phyloP scores from a whole-genome alignment of 2,797 vertebrate species.

The Limosa lapponica region DNA sequence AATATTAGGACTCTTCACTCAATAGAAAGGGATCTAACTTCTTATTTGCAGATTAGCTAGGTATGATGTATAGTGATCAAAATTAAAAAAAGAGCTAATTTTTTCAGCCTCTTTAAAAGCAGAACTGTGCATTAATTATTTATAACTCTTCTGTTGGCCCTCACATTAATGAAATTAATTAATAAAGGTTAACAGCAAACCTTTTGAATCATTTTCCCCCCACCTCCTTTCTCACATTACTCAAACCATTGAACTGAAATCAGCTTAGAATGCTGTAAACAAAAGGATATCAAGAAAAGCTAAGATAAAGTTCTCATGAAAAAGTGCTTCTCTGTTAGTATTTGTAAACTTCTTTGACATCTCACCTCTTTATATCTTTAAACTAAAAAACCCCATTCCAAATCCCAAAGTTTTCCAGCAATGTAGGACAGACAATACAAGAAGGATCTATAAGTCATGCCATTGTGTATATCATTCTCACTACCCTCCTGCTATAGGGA shows the following conservation, averaged over 20 bases:
- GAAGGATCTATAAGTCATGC: neutral
- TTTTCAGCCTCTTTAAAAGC: neutral
- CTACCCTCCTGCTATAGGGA: neutral
- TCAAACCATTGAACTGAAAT: neutral
- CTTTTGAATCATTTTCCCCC: neutral
- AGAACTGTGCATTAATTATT: neutral
- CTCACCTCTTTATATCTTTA: neutral
- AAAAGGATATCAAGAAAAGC: neutral
- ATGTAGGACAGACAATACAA: neutral
- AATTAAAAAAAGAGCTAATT: neutral
- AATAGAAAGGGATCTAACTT: neutral
- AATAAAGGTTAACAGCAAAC: neutral
- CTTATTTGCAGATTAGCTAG: neutral
- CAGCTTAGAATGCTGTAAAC: neutral
- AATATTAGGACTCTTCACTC: neutral
- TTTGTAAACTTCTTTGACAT: neutral
- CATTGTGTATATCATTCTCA: neutral
- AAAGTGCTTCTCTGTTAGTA: neutral
- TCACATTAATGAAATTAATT: neutral
- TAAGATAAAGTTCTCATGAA: neutral
- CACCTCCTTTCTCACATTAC: neutral
- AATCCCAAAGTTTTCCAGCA: neutral
- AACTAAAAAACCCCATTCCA: neutral
- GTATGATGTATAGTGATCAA: neutral
- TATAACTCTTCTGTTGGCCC: neutral